phyloP scores from a whole-genome alignment of 2,113 vertebrate species.

The Smithornis capensis region DNA sequence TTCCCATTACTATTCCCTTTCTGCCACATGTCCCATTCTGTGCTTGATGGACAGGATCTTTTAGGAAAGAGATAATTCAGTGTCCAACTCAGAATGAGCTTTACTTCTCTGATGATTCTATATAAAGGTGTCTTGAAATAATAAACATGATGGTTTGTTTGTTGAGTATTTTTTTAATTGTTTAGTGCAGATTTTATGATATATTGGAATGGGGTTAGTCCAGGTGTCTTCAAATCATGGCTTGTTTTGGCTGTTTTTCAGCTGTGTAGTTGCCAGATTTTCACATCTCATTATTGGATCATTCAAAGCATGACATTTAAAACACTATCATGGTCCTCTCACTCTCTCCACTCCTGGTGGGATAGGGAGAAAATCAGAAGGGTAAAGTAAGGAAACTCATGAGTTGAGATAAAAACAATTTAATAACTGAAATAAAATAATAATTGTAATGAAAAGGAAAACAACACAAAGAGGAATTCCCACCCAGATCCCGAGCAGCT shows the following conservation, averaged over 20 bases:
- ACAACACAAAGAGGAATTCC: not conserved
- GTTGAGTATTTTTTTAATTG: not conserved
- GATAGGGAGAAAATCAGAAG: not conserved
- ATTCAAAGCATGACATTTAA: not conserved
- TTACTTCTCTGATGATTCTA: not conserved
- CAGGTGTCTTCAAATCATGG: not conserved
- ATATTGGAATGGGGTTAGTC: not conserved
- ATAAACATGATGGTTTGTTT: not conserved
- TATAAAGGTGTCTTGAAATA: not conserved
- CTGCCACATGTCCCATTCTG: not conserved
- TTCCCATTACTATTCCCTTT: not conserved
- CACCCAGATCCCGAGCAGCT: not conserved
- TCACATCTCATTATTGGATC: not conserved
- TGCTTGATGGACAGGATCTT: not conserved
- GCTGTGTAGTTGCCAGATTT: not conserved
- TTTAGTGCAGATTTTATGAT: not conserved
- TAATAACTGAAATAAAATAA: not conserved
- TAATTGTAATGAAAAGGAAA: not conserved
- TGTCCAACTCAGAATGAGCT: not conserved
- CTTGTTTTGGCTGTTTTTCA: not conserved
- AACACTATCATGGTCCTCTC: not conserved
- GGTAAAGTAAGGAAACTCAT: not conserved
- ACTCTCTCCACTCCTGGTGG: accelerated
- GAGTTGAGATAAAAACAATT: not conserved
- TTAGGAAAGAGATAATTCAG: not conserved